Percentiles rank a stretch among this genome's conserved stretches.
Evolutionary conservation across 2,888 invertebrate genomes (phyloP).

Genomic region (Drosophila fungiperda): DNA sequence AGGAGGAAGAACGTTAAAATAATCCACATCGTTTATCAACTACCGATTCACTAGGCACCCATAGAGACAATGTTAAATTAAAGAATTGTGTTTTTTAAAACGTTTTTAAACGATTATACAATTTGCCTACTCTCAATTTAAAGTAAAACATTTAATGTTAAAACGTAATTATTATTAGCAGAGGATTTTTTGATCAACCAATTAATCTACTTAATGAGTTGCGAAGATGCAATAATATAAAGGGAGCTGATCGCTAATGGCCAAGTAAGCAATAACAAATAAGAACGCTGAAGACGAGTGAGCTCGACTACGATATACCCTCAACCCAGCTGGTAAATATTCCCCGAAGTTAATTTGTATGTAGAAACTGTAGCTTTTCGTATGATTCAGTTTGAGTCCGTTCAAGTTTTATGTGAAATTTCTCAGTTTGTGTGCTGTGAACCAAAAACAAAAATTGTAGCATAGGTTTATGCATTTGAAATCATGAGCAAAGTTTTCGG

Average conservation of each 20-base stretch:
- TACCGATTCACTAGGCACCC: not conserved
- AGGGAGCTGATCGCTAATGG: not conserved
- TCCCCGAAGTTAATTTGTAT: not conserved
- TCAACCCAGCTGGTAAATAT: not conserved
- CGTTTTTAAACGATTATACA: not conserved
- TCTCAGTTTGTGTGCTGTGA: constrained; percentile 18
- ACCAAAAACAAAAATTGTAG: constrained; percentile 16
- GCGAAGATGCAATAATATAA: not conserved
- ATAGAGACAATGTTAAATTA: no score
- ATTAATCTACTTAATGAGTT: not conserved
- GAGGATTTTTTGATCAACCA: not conserved
- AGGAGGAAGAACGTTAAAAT: not conserved
- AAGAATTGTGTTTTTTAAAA: not conserved
- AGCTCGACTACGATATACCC: not conserved
- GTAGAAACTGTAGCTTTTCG: not conserved
- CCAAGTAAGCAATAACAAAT: not conserved
- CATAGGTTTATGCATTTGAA: constrained; percentile 17
- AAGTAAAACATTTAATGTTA: not conserved
- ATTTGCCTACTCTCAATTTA: not conserved
- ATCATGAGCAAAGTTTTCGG: constrained; percentile 20
- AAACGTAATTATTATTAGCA: not conserved
- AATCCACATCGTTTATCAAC: not conserved
- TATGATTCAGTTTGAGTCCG: not conserved
- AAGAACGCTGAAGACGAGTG: not conserved
- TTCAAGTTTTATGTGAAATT: constrained; percentile 2